A percentile compares a stretch with the other conserved stretches of the same genome.
Evolutionary conservation across 1,140 invertebrate species (phyloP).

Genomic region (Drosophila auraria): DNA sequence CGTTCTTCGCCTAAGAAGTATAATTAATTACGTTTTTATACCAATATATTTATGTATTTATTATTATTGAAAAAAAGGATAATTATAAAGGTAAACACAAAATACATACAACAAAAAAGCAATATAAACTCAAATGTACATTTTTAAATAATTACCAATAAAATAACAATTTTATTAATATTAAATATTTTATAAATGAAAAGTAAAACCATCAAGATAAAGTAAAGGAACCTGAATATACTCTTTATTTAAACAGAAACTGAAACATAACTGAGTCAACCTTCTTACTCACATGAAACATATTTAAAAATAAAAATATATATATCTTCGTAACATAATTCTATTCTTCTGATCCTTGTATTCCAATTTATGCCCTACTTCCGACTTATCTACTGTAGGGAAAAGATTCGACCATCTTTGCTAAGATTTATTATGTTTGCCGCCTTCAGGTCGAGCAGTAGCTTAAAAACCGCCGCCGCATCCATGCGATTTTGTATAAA

Average conservation of each 20-base stretch:
- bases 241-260: background rate
- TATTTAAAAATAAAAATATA: background rate
- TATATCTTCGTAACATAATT: too few species aligned
- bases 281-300: background rate
- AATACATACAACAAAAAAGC: background rate
- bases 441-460: conserved; percentile 53
- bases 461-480: conserved; percentile 24
- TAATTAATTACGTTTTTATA: background rate
- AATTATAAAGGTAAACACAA: background rate
- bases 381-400: conserved; percentile 5
- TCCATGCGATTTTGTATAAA: conserved; percentile 48
- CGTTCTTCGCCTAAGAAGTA: conserved; percentile 21
- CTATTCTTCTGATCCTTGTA: too few species aligned
- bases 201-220: background rate
- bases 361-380: too few species aligned
- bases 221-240: background rate
- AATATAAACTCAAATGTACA: background rate
- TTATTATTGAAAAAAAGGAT: background rate
- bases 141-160: background rate
- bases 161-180: background rate
- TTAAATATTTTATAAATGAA: background rate
- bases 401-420: conserved; percentile 22
- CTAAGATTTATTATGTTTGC: conserved; percentile 40
- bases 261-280: background rate
- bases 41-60: background rate